These are phyloP conservation scores for Heteromyza rotundicornis DNA, from an alignment of 2,888 invertebrate species.

Conservation along the genomic window DNA sequence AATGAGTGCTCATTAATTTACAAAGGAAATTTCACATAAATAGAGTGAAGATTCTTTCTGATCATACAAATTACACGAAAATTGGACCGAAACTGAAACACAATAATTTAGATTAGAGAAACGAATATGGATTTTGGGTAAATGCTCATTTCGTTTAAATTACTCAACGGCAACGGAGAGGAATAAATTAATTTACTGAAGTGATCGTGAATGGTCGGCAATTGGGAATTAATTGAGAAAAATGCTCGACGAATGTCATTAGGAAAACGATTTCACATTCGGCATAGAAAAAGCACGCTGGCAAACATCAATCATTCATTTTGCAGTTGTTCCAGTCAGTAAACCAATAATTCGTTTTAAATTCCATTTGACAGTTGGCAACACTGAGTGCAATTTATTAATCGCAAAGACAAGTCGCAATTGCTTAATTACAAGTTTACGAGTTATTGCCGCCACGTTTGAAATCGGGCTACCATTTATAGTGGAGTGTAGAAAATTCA, in stretches of 20 bases:
- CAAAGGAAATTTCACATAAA: constrained; percentile 33
- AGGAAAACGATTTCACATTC: too few relatives aligned
- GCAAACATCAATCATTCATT: too few relatives aligned
- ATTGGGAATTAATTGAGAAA: neutral
- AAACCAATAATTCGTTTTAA: too few relatives aligned
- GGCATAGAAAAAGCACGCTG: too few relatives aligned
- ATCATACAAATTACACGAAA: neutral
- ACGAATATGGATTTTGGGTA: neutral
- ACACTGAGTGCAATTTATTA: neutral
- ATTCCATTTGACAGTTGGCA: neutral
- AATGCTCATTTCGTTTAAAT: constrained; percentile 9
- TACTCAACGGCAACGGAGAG: neutral
- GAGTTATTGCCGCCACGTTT: neutral
- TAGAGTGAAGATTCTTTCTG: constrained; percentile 5
- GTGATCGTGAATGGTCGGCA: neutral
- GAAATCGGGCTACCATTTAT: too few relatives aligned
- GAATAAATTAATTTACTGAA: constrained; percentile 5
- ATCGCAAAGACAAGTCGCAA: neutral
- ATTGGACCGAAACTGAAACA: too few relatives aligned
- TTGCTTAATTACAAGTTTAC: constrained; percentile 1
- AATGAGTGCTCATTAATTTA: constrained; percentile 50
- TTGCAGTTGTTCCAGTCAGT: too few relatives aligned
- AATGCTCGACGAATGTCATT: too few relatives aligned
- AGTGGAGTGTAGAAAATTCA: neutral
- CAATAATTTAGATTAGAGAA: too few relatives aligned